Evolutionary conservation across 2,888 invertebrate genomes (phyloP), one percentile per base, ranked within the genome.

Genomic region (Dorcus parallelipipedus): DNA sequence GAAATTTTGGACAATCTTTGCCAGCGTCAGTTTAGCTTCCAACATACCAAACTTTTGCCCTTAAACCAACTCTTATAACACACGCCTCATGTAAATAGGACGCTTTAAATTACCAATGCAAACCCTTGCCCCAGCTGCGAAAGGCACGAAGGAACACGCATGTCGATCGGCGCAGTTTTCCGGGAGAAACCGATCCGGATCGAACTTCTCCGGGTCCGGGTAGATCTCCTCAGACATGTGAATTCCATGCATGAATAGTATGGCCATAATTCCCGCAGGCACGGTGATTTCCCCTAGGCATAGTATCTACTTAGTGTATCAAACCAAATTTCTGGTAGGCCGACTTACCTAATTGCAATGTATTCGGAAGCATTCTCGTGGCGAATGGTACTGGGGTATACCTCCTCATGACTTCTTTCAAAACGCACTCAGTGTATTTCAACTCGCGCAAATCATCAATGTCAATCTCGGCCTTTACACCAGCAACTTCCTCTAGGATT

Each of bases 331-430:
- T 33, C 26, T 9, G 9, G 20, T 10, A 20, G 38, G 38, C n/a
- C 33, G 9, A 41, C 48, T 48, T 49, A 62, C 62, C 58, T 8
- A 56, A 47, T 33, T 41, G 23, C 3, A 38, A 38, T 26, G 60
- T 56, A 41, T 52, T 47, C 7, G 52, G 20, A 9, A 60, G 14
- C 5, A 7, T 49, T 7, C 65, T 45, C 33, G 56, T 62, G 17
- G 59, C 38, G 5, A 59, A 8, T 3, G 59, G 59, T n/a, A 64
- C 59, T 9, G 64, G 14, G 14, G 66, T 59, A 23, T 64, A 56
- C 4, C 63, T 8, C 10, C 67, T 50, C 42, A 62, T 43, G 2
- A 50, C 47, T 63, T 67, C 67, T 51, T 65, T 67, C 14, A 67
- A 41, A 3, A 67, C 64, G 52, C 55, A 52, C 39, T 65, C 63